These are phyloP conservation scores for Hesperophylax magnus DNA, from an alignment of 1,140 invertebrate species.

Conservation along the genomic window DNA sequence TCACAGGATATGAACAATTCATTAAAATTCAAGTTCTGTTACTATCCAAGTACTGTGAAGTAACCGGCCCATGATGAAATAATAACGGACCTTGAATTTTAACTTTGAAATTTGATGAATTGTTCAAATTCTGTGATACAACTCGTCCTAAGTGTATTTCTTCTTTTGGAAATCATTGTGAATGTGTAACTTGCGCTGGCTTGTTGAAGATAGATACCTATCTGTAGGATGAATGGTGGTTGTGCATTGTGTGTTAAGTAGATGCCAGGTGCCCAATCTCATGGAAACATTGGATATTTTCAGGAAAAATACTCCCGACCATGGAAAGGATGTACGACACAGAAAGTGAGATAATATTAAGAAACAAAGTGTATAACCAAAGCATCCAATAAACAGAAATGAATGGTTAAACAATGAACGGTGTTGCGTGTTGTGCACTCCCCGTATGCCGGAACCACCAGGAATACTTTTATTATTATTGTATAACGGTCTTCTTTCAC, in stretches of 20 bases:
- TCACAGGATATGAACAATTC: no score
- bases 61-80: no score
- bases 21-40: no score
- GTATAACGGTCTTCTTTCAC: constrained; percentile 14
- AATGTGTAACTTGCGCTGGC: neutral
- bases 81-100: no score
- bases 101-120: no score
- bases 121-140: no score
- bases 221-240: neutral
- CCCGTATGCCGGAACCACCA: neutral
- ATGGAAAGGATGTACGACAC: constrained; percentile 56
- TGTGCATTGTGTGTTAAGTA: neutral
- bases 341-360: constrained; percentile 53
- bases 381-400: constrained; percentile 26
- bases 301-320: constrained; percentile 56
- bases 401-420: constrained; percentile 16
- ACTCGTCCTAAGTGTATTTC: no score
- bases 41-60: no score
- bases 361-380: constrained; percentile 29
- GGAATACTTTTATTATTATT: constrained; percentile 22
- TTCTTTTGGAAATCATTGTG: neutral
- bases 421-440: constrained; percentile 32
- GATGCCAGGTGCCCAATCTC: neutral
- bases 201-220: neutral
- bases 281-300: constrained; percentile 42